A percentile compares a stretch with the other conserved stretches of the same genome.
phyloP scores from a whole-genome alignment of 2,113 vertebrate genomes.

The Labeo catla region DNA sequence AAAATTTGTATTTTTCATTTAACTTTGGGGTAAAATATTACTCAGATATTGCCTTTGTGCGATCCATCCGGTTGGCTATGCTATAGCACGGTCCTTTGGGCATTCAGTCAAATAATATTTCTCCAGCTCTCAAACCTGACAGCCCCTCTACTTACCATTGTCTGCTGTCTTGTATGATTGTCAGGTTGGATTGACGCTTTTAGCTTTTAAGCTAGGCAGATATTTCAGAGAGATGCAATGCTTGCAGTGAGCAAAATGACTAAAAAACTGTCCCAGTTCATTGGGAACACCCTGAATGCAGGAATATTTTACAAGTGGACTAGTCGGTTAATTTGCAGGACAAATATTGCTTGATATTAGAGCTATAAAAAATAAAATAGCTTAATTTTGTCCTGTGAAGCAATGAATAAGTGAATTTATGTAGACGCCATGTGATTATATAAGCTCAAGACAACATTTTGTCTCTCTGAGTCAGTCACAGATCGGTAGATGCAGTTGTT shows the following conservation, averaged over 20 bases:
- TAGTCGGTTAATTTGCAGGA: not conserved
- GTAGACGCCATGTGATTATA: not conserved
- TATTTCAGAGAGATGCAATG: not conserved
- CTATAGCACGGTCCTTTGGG: slow-evolving; percentile 31
- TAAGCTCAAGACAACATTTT: not conserved
- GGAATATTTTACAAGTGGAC: not conserved
- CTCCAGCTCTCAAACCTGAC: slow-evolving; percentile 5
- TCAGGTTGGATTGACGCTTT: slow-evolving; percentile 42
- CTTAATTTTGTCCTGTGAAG: not conserved
- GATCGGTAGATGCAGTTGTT: slow-evolving; percentile 1
- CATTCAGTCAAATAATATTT: slow-evolving; percentile 27
- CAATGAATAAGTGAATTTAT: slow-evolving; percentile 18
- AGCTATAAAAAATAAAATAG: not conserved
- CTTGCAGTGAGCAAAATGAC: not conserved
- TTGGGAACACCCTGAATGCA: not conserved
- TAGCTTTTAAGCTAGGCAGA: slow-evolving; percentile 6
- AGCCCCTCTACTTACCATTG: not conserved
- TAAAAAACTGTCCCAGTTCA: not conserved
- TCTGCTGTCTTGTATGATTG: slow-evolving; percentile 28
- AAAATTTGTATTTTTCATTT: not conserved
- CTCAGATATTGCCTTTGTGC: not conserved
- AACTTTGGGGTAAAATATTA: not conserved
- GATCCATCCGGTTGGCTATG: not conserved
- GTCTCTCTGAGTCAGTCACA: not conserved
- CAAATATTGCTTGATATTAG: not conserved